These are phyloP conservation scores for Adelphocoris suturalis DNA, from an alignment of 2,888 invertebrate species.

Conservation along the genomic window DNA sequence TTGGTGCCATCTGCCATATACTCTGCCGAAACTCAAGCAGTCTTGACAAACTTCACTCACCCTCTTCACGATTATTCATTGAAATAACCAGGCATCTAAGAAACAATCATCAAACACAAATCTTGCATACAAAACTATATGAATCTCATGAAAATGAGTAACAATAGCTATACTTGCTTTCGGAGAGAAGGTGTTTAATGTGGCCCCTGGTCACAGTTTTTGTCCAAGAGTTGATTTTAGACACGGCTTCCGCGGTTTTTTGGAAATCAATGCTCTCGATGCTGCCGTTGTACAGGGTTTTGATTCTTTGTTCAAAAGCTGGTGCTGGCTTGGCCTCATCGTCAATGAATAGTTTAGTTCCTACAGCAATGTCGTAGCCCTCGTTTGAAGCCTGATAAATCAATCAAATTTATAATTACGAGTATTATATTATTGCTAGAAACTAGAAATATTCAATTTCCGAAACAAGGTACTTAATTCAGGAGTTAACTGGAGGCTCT, in stretches of 20 bases:
- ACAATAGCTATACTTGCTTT: constrained; percentile 79
- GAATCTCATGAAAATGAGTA: neutral
- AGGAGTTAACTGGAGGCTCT: too few species aligned
- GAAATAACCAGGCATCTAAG: too few species aligned
- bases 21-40: too few species aligned
- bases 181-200: constrained; percentile 84
- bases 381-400: constrained; percentile 71
- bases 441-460: too few species aligned
- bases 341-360: constrained; percentile 84
- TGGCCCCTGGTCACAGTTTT: constrained; percentile 86
- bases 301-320: constrained; percentile 83
- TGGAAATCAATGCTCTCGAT: constrained; percentile 84
- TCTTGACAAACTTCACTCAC: too few species aligned
- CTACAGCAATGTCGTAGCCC: constrained; percentile 83
- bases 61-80: too few species aligned
- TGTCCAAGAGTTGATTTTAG: constrained; percentile 90
- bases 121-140: too few species aligned
- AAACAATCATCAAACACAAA: too few species aligned
- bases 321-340: constrained; percentile 81
- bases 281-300: constrained; percentile 84
- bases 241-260: constrained; percentile 81
- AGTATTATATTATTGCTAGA: too few species aligned
- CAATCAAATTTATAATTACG: too few species aligned
- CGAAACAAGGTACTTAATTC: too few species aligned
- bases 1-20: too few species aligned